phyloP scores from a whole-genome alignment of 2,888 invertebrate species.

The Sarcophaga caerulescens region DNA sequence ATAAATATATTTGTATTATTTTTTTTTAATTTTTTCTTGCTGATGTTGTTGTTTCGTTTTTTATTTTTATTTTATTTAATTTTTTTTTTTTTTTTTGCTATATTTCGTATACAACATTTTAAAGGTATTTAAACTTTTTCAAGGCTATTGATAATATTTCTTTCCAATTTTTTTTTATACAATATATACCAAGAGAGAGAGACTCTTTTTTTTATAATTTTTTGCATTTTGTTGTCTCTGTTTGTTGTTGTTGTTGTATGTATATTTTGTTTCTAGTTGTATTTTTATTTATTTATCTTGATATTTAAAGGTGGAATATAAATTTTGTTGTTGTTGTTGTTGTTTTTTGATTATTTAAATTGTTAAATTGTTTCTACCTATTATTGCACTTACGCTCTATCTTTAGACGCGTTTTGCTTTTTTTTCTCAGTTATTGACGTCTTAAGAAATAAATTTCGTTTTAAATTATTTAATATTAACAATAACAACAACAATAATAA shows the following conservation, averaged over 20 bases:
- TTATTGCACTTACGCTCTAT: background rate
- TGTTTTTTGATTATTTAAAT: background rate
- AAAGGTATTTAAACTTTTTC: slow-evolving; percentile 68
- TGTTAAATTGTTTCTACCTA: background rate
- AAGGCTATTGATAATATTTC: slow-evolving; percentile 68
- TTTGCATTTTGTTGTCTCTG: slow-evolving; percentile 11
- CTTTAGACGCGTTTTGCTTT: too few relatives aligned
- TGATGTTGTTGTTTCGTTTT: slow-evolving; percentile 31
- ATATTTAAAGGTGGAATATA: slow-evolving; percentile 44
- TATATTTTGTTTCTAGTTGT: slow-evolving; percentile 61
- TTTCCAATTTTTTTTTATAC: slow-evolving; percentile 35
- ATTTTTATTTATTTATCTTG: slow-evolving; percentile 64
- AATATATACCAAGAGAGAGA: slow-evolving; percentile 2
- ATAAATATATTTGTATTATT: slow-evolving; percentile 4
- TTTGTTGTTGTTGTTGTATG: slow-evolving; percentile 15
- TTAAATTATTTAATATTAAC: background rate
- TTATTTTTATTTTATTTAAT: slow-evolving; percentile 5
- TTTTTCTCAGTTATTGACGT: background rate
- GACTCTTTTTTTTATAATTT: slow-evolving; percentile 16
- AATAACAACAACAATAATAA: background rate
- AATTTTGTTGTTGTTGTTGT: background rate
- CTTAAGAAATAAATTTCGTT: slow-evolving; percentile 1
- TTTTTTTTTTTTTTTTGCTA: slow-evolving; percentile 21
- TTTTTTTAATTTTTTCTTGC: background rate
- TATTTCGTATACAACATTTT: slow-evolving; percentile 33